A percentile compares a stretch with the other conserved stretches of the same genome.
Evolutionary conservation across 2,113 vertebrate species (phyloP).

Genomic region (Columbina picui): DNA sequence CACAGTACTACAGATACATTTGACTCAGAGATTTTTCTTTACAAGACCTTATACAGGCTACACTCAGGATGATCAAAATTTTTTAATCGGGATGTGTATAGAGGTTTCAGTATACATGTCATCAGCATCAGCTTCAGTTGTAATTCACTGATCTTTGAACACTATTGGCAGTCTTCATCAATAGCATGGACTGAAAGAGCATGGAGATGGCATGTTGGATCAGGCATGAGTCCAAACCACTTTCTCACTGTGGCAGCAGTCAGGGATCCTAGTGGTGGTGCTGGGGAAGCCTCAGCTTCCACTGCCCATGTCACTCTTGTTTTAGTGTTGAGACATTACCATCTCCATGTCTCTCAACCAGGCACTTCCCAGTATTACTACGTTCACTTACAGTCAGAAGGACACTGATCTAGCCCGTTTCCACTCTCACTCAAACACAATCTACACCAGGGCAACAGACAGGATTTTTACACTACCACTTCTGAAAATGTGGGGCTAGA

Average conservation of each 20-base stretch:
- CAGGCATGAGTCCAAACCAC: not conserved
- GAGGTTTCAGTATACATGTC: not conserved
- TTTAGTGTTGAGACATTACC: accelerated
- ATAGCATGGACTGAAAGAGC: not conserved
- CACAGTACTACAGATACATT: accelerated
- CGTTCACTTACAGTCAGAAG: not conserved
- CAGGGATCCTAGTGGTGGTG: not conserved
- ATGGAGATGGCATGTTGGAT: accelerated
- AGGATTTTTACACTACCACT: not conserved
- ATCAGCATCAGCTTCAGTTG: not conserved
- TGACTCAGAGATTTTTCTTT: not conserved
- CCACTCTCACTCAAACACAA: not conserved
- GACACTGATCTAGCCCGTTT: not conserved
- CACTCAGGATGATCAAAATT: not conserved
- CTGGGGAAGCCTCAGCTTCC: not conserved
- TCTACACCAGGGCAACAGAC: not conserved
- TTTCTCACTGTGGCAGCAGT: not conserved
- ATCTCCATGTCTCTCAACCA: not conserved
- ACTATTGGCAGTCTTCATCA: accelerated
- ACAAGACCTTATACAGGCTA: not conserved
- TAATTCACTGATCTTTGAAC: not conserved
- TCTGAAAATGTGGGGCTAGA: not conserved
- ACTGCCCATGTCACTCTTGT: not conserved
- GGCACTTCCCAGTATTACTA: not conserved
- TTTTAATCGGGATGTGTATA: not conserved